Evolutionary conservation across 2,113 vertebrate species (phyloP), one percentile per base, ranked within the genome.

Genomic region (Trochalopteron elliotii): DNA sequence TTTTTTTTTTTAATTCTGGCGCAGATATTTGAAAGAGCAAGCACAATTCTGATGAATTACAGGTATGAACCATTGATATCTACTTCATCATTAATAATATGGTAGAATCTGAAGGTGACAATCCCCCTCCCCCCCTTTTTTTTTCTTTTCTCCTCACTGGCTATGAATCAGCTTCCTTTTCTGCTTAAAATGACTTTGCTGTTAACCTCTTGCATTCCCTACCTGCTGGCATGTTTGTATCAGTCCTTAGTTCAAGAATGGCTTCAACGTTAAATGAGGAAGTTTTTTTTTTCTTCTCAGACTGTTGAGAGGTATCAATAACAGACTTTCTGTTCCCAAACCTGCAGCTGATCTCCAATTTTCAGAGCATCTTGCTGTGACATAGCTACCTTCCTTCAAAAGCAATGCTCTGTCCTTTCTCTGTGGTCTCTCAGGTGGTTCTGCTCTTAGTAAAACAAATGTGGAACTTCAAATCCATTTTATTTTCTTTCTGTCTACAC

Each of bases 111-210:
- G 28, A 85, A 37, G 37, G 20, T 71, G 57, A 56, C 25, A 77
- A 42, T 17, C 8, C 10, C 6, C 11, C 11, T 24, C 4, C 7
- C 4, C 7, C 9, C 7, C 2, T 5, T 8, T 22, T 64, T 37
- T 49, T n/a, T 40, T 8, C 7, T 77, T 21, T 39, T 35, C 18
- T 79, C 25, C 27, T 69, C 47, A 35, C 47, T 82, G 47, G n/a
- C 76, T 74, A 56, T 70, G 44, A 84, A 87, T 71, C 70, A 45
- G 7, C 42, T 93, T 91, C 30, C 45, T 91, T 59, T 89, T 85
- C 75, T 76, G 50, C 70, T 91, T 87, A 39, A 83, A 87, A 70
- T 4, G 56, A 24, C 37, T 85, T 75, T 74, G 31, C n/a, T 76
- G 9, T 89, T 94, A 82, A 87, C 15, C 12, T 87, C 33, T 74